Evolutionary conservation across 2,888 invertebrate species (phyloP).

Genomic region (Thysanoteuthis rhombus): DNA sequence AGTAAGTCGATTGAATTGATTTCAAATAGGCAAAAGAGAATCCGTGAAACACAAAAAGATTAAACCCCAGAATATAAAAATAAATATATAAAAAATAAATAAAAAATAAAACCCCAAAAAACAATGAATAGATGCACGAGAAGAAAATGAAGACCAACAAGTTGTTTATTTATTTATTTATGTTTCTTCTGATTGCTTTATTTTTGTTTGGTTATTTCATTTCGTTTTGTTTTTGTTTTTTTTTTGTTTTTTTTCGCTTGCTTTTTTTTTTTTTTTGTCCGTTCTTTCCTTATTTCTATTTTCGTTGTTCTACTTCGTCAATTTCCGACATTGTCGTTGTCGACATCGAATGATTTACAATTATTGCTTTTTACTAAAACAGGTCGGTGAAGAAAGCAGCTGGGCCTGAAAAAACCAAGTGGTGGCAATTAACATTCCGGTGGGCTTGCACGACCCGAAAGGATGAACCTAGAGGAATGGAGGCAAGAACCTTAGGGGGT

Average conservation of each 20-base stretch:
- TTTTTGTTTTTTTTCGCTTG: neutral
- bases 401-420: neutral
- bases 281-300: neutral
- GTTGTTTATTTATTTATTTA: neutral
- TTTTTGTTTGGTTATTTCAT: neutral
- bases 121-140: neutral
- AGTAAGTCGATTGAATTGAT: neutral
- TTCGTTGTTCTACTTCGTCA: neutral
- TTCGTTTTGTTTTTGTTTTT: too few species aligned
- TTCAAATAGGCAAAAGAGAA: neutral
- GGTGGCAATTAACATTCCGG: neutral
- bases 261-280: neutral
- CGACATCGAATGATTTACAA: constrained; percentile 12
- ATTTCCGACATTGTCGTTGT: constrained; percentile 12
- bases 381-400: neutral
- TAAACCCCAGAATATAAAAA: neutral
- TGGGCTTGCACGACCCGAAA: neutral
- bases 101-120: neutral
- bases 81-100: neutral
- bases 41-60: neutral
- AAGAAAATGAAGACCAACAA: neutral
- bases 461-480: neutral
- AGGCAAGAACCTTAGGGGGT: neutral
- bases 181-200: neutral
- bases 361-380: constrained; percentile 12